These are phyloP conservation scores for Eidolon dupreanum DNA, from an alignment of 2,797 vertebrate genomes.

Conservation along the genomic window DNA sequence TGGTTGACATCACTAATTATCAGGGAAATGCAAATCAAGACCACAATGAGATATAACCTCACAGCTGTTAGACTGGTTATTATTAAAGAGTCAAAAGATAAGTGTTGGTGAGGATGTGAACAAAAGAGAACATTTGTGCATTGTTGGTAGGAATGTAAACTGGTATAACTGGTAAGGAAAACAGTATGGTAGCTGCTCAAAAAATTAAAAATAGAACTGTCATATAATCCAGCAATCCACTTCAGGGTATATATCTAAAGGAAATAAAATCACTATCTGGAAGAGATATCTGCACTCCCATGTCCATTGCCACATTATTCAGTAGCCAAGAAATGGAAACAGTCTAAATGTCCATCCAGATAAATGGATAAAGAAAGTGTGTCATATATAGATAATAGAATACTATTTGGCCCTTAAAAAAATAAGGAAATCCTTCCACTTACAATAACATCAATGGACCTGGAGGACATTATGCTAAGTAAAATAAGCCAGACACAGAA, in stretches of 20 bases:
- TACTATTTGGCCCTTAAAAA: background rate
- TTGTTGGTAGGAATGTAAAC: background rate
- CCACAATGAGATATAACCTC: background rate
- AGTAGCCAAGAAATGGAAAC: background rate
- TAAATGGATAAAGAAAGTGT: background rate
- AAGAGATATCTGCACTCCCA: background rate
- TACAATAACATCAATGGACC: background rate
- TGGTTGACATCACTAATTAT: background rate
- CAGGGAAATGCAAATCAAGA: background rate
- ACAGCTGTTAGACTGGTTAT: background rate
- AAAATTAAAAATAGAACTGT: background rate
- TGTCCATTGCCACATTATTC: background rate
- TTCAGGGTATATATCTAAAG: background rate
- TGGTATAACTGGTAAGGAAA: background rate
- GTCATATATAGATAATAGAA: background rate
- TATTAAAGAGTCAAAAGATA: background rate
- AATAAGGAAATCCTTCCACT: background rate
- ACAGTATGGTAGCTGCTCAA: background rate
- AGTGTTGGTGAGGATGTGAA: background rate
- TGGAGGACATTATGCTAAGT: background rate
- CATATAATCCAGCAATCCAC: background rate
- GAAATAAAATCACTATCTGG: background rate
- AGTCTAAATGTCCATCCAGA: background rate
- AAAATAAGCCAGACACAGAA: background rate
- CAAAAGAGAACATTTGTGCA: background rate